phyloP scores from a whole-genome alignment of 2,113 vertebrate species.

The Neomonachus schauinslandi region DNA sequence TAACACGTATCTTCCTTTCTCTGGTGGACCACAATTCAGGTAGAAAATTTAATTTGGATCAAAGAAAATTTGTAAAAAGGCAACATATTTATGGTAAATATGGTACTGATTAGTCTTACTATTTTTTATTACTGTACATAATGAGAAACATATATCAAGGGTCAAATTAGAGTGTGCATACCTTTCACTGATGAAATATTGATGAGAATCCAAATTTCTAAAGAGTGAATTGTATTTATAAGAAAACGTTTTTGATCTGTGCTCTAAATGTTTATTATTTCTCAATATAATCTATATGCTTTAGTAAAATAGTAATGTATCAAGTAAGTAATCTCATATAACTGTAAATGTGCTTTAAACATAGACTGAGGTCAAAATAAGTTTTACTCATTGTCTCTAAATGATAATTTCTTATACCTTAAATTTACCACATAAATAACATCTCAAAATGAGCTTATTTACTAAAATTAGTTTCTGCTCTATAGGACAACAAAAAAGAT shows the following conservation, averaged over 20 bases:
- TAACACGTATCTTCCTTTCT: slow-evolving; percentile 13
- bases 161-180: neutral
- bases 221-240: neutral
- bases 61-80: slow-evolving; percentile 25
- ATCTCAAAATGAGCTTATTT: slow-evolving; percentile 31
- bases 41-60: slow-evolving; percentile 48
- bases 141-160: slow-evolving; percentile 37
- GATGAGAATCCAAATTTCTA: slow-evolving; percentile 14
- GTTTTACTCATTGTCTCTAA: slow-evolving; percentile 51
- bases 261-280: slow-evolving; percentile 49
- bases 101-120: neutral
- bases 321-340: neutral
- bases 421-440: slow-evolving; percentile 30
- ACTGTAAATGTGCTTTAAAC: slow-evolving; percentile 51
- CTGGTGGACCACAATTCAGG: neutral
- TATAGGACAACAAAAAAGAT: neutral
- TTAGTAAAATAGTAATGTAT: neutral
- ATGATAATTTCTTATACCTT: slow-evolving; percentile 22
- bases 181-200: neutral
- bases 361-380: slow-evolving; percentile 1
- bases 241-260: slow-evolving; percentile 34
- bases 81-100: slow-evolving; percentile 52
- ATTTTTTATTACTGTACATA: slow-evolving; percentile 1
- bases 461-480: slow-evolving; percentile 37
- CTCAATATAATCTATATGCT: slow-evolving; percentile 1